Evolutionary conservation across 2,888 invertebrate genomes (phyloP), one percentile per base, ranked within the genome.

Genomic region (Diaperis boleti): DNA sequence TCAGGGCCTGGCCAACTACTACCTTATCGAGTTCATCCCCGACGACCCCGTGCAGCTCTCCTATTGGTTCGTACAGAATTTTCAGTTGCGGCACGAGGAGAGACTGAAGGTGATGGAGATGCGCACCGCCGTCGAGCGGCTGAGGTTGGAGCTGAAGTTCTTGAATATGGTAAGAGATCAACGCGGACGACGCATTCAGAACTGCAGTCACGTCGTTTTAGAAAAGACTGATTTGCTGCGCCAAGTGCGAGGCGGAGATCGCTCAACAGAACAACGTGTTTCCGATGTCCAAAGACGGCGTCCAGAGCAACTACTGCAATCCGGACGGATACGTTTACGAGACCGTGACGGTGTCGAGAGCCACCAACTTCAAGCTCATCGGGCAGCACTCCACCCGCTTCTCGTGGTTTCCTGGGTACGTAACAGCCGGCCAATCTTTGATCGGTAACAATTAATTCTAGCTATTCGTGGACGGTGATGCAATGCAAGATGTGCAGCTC

Each of bases 381-480:
- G 82, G 82, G 0, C 82, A 83, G 42, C 86, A 91, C 1, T 89
- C 90, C 1, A 86, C 86, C n/a, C 87, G 90, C 70, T 90, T 89
- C 75, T 90, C 89, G 66, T 94, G 94, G 94, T 94, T 94, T 79
- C 93, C 94, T 3, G 93, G 92, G 89, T 90, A 83, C 80, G 82
- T 14, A 4, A 3, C 15, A 26, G n/a, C n/a, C n/a, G n/a, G n/a
- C n/a, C n/a, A n/a, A n/a, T n/a, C n/a, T n/a, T n/a, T n/a, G n/a
- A n/a, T n/a, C n/a, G n/a, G n/a, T n/a, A n/a, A n/a, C n/a, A n/a
- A n/a, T 37, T 56, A 45, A 17, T 59, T 80, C 22, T 76, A 91
- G 92, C 17, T 94, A 93, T 76, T 88, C 89, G 3, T 94, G 94
- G 94, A 90, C 89, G 20, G 90, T 92, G 52, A 87, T 89, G 26